Base-by-base conservation (phyloP, 2,888 invertebrate species). In the Fissipunctia ypsillon region DNA sequence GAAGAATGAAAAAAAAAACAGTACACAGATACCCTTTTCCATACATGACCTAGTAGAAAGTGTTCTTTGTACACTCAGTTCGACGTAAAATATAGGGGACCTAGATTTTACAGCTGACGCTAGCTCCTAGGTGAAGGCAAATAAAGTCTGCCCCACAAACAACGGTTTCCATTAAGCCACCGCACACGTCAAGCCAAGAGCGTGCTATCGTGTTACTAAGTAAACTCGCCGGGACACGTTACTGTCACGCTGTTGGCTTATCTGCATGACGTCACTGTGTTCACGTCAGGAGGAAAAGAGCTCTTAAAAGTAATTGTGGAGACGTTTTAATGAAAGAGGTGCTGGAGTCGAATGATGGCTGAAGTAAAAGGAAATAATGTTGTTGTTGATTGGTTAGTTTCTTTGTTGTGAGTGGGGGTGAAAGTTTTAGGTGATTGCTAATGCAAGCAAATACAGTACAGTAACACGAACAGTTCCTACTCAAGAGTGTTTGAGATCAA, bases 121-220 rank as follows among this genome's bases (percentile, higher is more conserved):
- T 31, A 57, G 59, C 59, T 67, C 14, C 45, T 75, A 65, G 52
- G 54, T 74, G 48, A 66, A 56, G 43, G 57, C 69, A 80, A 83
- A 81, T 76, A 76, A 74, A 84, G 52, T 54, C 35, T 72, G 59
- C 31, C 60, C 63, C 59, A 76, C 73, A 83, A 78, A 82, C 79
- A 84, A 65, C 66, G 35, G 65, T 69, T 76, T 76, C 87, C 85
- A 86, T 86, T 86, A 84, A 74, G 67, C 54, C 63, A 73, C 57
- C 85, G 48, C 66, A 48, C 68, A 76, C 75, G 79, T 71, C 74
- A 71, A 56, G 41, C 41, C 56, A 38, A 71, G 70, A 74, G 70
- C 38, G 66, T 54, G 74, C 74, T 82, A 74, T 84, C 70, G 52
- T 61, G 70, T 86, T 73, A 84, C 80, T 60, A 35, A 78, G 66